phyloP scores from a whole-genome alignment of 2,888 invertebrate genomes.

The Belgica antarctica region DNA sequence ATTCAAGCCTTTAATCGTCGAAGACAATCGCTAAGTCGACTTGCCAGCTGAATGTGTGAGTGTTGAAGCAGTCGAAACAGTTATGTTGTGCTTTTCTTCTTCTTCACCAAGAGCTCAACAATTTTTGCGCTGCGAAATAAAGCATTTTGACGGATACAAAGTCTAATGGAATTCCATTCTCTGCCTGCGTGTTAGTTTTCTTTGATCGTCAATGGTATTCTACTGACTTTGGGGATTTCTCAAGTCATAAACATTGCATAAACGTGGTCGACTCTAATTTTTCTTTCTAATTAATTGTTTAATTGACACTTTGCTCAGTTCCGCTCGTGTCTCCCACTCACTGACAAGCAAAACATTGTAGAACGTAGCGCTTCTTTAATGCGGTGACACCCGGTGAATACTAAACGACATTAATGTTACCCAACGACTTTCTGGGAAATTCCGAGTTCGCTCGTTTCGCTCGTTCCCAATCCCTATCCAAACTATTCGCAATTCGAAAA shows the following conservation, averaged over 20 bases:
- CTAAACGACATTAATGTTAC: conserved; percentile 1
- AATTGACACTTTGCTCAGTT: conserved; percentile 10
- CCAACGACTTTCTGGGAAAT: conserved; percentile 10
- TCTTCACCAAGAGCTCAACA: conserved; percentile 20
- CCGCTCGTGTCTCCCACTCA: no score
- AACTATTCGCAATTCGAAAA: neutral
- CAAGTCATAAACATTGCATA: no score
- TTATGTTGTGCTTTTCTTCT: conserved; percentile 16
- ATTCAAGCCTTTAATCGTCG: conserved; percentile 5
- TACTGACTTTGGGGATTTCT: neutral
- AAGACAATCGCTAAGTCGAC: neutral
- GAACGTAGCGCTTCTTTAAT: neutral
- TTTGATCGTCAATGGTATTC: no score
- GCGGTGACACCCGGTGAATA: conserved; percentile 27
- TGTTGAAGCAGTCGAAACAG: neutral
- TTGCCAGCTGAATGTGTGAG: neutral
- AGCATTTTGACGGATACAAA: neutral
- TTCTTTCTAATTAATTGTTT: conserved; percentile 13
- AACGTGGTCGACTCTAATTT: conserved; percentile 2
- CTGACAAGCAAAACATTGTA: no score
- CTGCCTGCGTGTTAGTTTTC: neutral
- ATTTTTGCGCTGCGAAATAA: conserved; percentile 21
- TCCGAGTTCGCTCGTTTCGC: conserved; percentile 17
- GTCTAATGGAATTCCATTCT: conserved; percentile 15
- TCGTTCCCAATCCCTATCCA: neutral